Evolutionary conservation across 30 jellyfish, hydroid and myxozoan species (phyloP), one percentile per base, ranked within the genome.

Genomic region (Euphysa ruthae): DNA sequence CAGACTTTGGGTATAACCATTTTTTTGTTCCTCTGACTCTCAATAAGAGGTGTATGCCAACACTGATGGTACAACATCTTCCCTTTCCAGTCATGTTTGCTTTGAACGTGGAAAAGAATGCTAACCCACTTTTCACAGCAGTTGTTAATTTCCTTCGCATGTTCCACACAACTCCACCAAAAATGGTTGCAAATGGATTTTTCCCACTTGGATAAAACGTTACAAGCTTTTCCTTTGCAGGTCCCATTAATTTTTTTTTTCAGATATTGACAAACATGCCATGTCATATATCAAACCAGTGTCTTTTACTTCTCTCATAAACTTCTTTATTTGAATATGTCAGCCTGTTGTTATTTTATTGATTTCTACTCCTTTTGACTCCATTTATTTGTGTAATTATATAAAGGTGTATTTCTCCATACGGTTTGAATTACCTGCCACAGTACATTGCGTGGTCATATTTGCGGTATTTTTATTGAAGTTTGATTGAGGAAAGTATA

Each of bases 141-240:
- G n/a, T n/a, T n/a, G n/a, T n/a, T n/a, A n/a, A n/a, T n/a, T n/a
- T n/a, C n/a, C n/a, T n/a, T n/a, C n/a, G n/a, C n/a, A n/a, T n/a
- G n/a, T n/a, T n/a, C n/a, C n/a, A n/a, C 70, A 58, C 70, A 38
- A 35, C 73, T 26, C 79, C 79, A 73, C 78, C 78, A 56, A 35
- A 35, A 58, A 1, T 72, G 85, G 32, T 72, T 70, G 52, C 35
- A 29, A 0, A 70, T 49, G 5, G 73, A 49, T 29, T 32, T 25
- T 14, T 34, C 42, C 75, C 82, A 70, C 30, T 55, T 58, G 29
- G 23, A 26, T 19, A 51, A 35, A 49, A 44, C 50, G 15, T 24
- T n/a, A 32, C 23, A 21, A n/a, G n/a, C n/a, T 43, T 49, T 70
- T 65, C 22, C 49, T 25, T 50, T 55, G 18, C 62, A 61, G 25